Evolutionary conservation across 2,888 invertebrate species (phyloP), one percentile per base, ranked within the genome.

Genomic region (Lasius platythorax): DNA sequence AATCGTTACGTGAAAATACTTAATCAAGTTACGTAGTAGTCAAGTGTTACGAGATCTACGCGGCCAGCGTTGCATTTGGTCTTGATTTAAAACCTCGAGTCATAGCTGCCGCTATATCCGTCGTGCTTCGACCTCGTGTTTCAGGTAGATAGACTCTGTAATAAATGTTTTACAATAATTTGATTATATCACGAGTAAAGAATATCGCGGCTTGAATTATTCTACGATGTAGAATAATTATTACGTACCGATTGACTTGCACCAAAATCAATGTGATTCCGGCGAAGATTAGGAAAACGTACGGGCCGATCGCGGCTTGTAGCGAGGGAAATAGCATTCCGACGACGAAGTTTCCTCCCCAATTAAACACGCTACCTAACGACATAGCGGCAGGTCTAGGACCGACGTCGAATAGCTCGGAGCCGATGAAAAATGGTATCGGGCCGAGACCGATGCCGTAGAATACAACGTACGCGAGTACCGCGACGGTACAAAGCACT

Each of bases 381-480:
- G 98, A 97, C 98, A 98, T 98, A 75, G 98, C 98, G 30, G 97
- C 97, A 0, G 98, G 97, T n/a, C 98, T 96, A 0, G 98, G 98
- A 0, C 97, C 97, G 85, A 98, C 97, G 93, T 98, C 98, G 93
- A 98, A 98, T 78, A 98, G 94, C 95, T 98, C 98, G 95, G 98
- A 97, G 28, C 97, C 98, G 89, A 98, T 97, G 93, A 98, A 98
- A 94, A 97, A 98, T 0, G 98, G 98, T 92, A 98, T 97, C 0
- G 98, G 98, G 0, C 98, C 98, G 53, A 98, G 96, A 0, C 98
- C 98, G 83, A 98, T 96, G 81, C 98, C 98, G 93, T 97, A 98
- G 87, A 97, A 97, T 82, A 98, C 95, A 66, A 98, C 98, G 92
- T 97, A 98, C 9, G 96, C 95, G 91, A 98, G 95, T 50, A 98